Percentiles rank a stretch among this genome's conserved stretches.
Conservation (phyloP, 2,888 invertebrate genomes). For the Eueremaeus valkanovi region DNA sequence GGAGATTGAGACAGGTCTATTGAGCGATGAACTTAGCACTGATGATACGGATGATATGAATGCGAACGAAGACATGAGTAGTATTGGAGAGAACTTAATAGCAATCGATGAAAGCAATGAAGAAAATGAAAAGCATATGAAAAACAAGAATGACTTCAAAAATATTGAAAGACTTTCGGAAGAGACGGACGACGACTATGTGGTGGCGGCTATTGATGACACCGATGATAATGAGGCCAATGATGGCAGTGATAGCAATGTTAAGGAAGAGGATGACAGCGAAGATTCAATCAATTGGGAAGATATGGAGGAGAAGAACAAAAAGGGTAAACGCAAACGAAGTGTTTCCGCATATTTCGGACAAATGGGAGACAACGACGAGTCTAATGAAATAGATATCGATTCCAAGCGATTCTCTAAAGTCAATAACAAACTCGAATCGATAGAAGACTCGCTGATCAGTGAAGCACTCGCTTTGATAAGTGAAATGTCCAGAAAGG, state of each 20-base stretch:
- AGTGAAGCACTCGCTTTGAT: conserved; percentile 35
- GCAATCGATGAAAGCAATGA: conserved; percentile 15
- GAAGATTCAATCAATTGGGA: not conserved
- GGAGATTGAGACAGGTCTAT: not conserved
- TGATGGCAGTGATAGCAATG: not conserved
- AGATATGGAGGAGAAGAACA: not conserved
- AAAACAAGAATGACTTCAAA: not conserved
- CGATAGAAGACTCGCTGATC: conserved; percentile 30
- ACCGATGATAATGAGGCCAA: not conserved
- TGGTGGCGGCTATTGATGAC: not conserved
- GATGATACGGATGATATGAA: not conserved
- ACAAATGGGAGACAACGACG: not conserved
- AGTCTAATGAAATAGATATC: not conserved
- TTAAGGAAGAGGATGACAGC: not conserved
- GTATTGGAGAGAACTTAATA: conserved; percentile 4
- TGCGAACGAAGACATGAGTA: not conserved
- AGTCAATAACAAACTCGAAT: conserved; percentile 27
- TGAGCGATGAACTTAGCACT: not conserved
- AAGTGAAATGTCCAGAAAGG: not conserved
- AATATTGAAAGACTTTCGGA: not conserved
- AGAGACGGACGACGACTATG: conserved; percentile 11
- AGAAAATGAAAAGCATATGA: not conserved
- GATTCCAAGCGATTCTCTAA: conserved; percentile 18
- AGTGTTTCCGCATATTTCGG: conserved; percentile 27
- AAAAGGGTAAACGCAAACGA: not conserved